Conservation (phyloP, 2,888 invertebrate genomes). For the Caenorhabditis sinica region DNA sequence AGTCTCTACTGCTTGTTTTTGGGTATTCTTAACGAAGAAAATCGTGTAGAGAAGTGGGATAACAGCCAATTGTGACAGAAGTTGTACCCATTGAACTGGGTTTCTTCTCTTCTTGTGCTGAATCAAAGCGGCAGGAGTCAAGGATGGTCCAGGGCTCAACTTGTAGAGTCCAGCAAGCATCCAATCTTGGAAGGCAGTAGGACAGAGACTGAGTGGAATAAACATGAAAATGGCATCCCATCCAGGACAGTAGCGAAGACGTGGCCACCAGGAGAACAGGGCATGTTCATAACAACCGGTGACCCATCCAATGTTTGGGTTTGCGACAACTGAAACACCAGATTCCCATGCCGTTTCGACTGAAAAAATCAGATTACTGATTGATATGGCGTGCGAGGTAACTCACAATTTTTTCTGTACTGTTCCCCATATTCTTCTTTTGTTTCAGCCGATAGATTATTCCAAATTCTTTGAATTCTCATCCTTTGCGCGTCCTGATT, state of each 20-base stretch:
- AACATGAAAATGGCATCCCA: slow-evolving; percentile 80
- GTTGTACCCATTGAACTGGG: slow-evolving; percentile 35
- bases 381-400: background rate
- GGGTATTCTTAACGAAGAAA: slow-evolving; percentile 54
- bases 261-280: slow-evolving; percentile 74
- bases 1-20: slow-evolving; percentile 27
- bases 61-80: slow-evolving; percentile 47
- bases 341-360: slow-evolving; percentile 74
- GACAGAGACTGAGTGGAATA: slow-evolving; percentile 76
- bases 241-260: slow-evolving; percentile 76
- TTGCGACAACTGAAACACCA: slow-evolving; percentile 77
- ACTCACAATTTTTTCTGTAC: slow-evolving; percentile 81
- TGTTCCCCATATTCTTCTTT: slow-evolving; percentile 83
- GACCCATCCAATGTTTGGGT: slow-evolving; percentile 78
- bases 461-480: slow-evolving; percentile 79
- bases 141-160: slow-evolving; percentile 74
- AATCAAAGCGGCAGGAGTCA: slow-evolving; percentile 64
- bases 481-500: slow-evolving; percentile 76
- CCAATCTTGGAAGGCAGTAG: slow-evolving; percentile 73
- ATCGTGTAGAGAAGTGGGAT: slow-evolving; percentile 49
- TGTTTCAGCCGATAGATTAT: slow-evolving; percentile 68
- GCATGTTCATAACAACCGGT: slow-evolving; percentile 79
- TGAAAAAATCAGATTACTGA: slow-evolving; percentile 48
- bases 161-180: slow-evolving; percentile 69
- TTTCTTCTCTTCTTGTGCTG: slow-evolving; percentile 17